Percentiles rank a stretch among this genome's conserved stretches.
phyloP scores from a whole-genome alignment of 2,113 vertebrate genomes.

The Amphilophus citrinellus region DNA sequence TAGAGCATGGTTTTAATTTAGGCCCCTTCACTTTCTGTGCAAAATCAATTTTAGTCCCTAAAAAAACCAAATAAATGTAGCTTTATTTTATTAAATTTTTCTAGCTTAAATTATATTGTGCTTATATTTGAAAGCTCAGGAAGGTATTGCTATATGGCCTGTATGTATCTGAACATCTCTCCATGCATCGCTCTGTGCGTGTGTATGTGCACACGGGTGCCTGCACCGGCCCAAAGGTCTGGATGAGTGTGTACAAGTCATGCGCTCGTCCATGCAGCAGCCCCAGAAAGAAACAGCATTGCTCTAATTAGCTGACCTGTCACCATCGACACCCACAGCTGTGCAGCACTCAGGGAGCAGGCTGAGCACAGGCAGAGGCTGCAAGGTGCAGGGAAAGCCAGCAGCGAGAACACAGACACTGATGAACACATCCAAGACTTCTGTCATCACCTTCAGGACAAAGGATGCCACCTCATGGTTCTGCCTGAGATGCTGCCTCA shows the following conservation, averaged over 20 bases:
- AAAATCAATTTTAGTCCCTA: neutral
- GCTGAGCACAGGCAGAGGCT: slow-evolving; percentile 38
- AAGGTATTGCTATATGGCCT: neutral
- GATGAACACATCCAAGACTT: slow-evolving; percentile 64
- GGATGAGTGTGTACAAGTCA: slow-evolving; percentile 65
- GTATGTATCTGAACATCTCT: slow-evolving; percentile 25
- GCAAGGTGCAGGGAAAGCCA: slow-evolving; percentile 51
- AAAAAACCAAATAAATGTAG: no score
- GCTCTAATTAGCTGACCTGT: slow-evolving; percentile 77
- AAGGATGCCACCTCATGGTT: slow-evolving; percentile 34
- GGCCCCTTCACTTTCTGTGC: neutral
- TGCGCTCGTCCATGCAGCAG: slow-evolving; percentile 60
- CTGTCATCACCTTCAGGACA: slow-evolving; percentile 51
- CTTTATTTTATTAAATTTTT: no score
- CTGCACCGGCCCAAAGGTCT: slow-evolving; percentile 41
- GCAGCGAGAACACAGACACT: slow-evolving; percentile 49
- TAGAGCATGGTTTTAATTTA: neutral
- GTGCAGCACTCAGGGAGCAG: slow-evolving; percentile 40
- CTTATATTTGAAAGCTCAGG: neutral
- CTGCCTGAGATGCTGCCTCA: slow-evolving; percentile 32
- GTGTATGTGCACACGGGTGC: slow-evolving; percentile 23
- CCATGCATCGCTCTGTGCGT: neutral
- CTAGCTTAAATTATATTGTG: no score
- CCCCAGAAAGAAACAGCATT: slow-evolving; percentile 63
- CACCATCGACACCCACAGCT: slow-evolving; percentile 69